A percentile compares a stretch with the other conserved stretches of the same genome.
Conservation (phyloP, 2,113 vertebrate genomes). For the Plectropomus leopardus region DNA sequence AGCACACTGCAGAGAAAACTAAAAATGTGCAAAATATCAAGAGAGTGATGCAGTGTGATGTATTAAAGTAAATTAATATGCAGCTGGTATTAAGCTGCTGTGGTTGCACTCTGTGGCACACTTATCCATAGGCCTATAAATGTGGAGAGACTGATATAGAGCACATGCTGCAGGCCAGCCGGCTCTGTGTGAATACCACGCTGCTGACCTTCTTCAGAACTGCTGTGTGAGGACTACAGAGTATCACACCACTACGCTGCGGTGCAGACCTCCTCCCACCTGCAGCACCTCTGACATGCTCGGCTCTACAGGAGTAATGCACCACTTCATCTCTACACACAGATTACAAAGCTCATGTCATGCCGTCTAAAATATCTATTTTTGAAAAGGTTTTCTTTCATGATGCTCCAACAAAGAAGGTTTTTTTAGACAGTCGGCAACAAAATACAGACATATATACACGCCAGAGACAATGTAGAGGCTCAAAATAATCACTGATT, state of each 20-base stretch:
- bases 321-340: not conserved
- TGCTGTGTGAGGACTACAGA: constrained; percentile 56
- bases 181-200: constrained; percentile 18
- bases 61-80: not conserved
- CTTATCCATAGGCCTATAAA: not conserved
- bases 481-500: not conserved
- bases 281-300: constrained; percentile 16
- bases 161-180: constrained; percentile 34
- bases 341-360: not conserved
- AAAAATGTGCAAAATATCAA: not conserved
- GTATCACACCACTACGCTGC: constrained; percentile 25
- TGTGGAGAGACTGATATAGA: constrained; percentile 2
- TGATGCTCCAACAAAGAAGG: not conserved
- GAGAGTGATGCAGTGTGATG: constrained; percentile 3
- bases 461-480: not conserved
- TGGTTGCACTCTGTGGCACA: not conserved
- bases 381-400: not conserved
- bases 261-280: constrained; percentile 47
- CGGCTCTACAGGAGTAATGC: constrained; percentile 33
- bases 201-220: constrained; percentile 67
- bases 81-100: constrained; percentile 5
- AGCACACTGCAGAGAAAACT: not conserved
- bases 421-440: not conserved
- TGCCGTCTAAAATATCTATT: not conserved
- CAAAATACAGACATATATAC: not conserved